Base-by-base conservation (phyloP, 2,113 vertebrate genomes). In the Oncorhynchus keta region DNA sequence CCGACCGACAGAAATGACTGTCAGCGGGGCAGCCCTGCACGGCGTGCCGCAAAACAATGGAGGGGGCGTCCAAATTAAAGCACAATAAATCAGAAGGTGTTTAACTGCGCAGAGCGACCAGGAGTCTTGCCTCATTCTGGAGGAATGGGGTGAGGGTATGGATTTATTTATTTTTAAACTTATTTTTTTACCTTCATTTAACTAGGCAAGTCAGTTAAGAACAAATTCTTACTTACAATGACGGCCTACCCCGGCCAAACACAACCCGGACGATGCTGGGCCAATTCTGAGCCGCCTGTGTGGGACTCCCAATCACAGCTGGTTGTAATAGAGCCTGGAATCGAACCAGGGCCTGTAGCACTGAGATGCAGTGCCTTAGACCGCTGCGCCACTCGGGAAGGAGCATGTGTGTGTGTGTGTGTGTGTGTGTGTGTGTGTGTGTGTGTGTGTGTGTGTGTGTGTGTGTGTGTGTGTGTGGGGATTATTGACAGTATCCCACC, bases 51-150 rank as follows among this genome's bases (percentile, higher is more conserved):
- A 85, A 80, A 89, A 90, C 86, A 87, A 89, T 79, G 77, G 81
- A 86, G 86, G 87, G 70, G 20, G 74, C 79, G 14, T 82, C 84
- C 80, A 86, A 92, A 92, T 92, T 91, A 93, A 91, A 92, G 84
- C 80, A 80, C 86, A 84, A 92, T 91, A 90, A 93, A 92, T 92
- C 90, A 92, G 85, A 75, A 83, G 73, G 85, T 82, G 76, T 92
- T 90, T 91, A 91, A 90, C 84, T 82, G 80, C 26, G 67, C 74
- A 69, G 66, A 73, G 69, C 78, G 66, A 81, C 79, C 78, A 83
- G 82, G 55, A 76, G 79, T 74, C 76, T 81, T 80, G 22, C 64
- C 22, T 76, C 18, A 11, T 65, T 69, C 26, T 20, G 69, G 32
- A 65, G 59, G 79, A 76, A 69, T 45, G 74, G 49, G 20, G 48